phyloP scores from a whole-genome alignment of 1,140 invertebrate genomes.

The Trissolcus basalis region DNA sequence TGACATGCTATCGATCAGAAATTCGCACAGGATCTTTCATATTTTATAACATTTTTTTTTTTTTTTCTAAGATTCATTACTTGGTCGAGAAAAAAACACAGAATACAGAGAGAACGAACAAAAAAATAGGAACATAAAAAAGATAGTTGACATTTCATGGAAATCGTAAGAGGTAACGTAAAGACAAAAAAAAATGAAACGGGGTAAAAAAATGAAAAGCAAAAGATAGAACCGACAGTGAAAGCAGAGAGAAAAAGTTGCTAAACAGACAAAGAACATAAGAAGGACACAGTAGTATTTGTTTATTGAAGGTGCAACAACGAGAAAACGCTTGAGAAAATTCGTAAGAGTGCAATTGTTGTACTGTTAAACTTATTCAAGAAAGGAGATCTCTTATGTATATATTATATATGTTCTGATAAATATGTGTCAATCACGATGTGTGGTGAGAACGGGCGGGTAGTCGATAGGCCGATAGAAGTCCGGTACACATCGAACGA shows the following conservation, averaged over 20 bases:
- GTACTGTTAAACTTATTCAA: conserved; percentile 54
- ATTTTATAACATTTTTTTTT: conserved; percentile 9
- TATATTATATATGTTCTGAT: neutral
- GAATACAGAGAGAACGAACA: neutral
- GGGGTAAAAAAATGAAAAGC: conserved; percentile 33
- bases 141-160: conserved; percentile 7
- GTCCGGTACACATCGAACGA: conserved; percentile 15
- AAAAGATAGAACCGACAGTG: conserved; percentile 57
- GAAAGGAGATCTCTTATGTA: conserved; percentile 39
- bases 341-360: conserved; percentile 64
- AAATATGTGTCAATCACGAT: conserved; percentile 4
- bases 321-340: conserved; percentile 64
- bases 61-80: conserved; percentile 9
- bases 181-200: conserved; percentile 17
- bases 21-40: conserved; percentile 40
- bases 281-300: conserved; percentile 61
- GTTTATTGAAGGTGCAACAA: conserved; percentile 66
- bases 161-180: conserved; percentile 24
- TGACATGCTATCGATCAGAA: conserved; percentile 31
- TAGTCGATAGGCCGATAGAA: conserved; percentile 29
- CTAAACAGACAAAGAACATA: conserved; percentile 66
- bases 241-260: conserved; percentile 69
- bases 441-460: conserved; percentile 24
- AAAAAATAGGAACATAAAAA: conserved; percentile 3
- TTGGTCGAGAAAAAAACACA: conserved; percentile 22